Conservation (phyloP, 2,797 vertebrate genomes). For the Simalia tracyae region DNA sequence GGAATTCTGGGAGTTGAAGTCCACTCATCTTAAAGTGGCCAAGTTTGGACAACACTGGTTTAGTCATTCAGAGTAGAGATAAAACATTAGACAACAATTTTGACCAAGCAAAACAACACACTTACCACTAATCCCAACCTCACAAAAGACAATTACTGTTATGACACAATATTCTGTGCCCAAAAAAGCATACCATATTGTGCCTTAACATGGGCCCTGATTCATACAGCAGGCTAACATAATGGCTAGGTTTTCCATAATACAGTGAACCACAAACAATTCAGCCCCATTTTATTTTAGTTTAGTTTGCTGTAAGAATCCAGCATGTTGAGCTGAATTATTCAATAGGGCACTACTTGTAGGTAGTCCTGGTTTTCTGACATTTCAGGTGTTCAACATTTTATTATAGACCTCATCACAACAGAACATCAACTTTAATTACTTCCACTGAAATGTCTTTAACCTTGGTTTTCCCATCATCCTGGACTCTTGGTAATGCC, state of each 20-base stretch:
- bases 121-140: not conserved
- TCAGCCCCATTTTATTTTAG: not conserved
- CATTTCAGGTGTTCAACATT: not conserved
- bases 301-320: not conserved
- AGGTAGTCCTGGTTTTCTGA: not conserved
- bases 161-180: not conserved
- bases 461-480: not conserved
- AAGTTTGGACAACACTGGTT: not conserved
- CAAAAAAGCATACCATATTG: not conserved
- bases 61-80: not conserved
- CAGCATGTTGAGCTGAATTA: not conserved
- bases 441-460: not conserved
- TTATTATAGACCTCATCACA: constrained; percentile 54
- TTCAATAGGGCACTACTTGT: not conserved
- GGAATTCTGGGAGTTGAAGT: no score
- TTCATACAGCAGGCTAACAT: not conserved
- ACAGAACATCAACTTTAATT: not conserved
- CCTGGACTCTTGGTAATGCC: not conserved
- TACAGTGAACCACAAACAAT: not conserved
- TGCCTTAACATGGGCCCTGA: not conserved
- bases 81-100: not conserved
- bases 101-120: not conserved
- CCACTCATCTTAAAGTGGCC: no score
- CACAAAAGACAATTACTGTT: not conserved
- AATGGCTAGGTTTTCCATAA: not conserved